Conservation (phyloP, 2,113 vertebrate genomes). For the Stictonetta naevosa region DNA sequence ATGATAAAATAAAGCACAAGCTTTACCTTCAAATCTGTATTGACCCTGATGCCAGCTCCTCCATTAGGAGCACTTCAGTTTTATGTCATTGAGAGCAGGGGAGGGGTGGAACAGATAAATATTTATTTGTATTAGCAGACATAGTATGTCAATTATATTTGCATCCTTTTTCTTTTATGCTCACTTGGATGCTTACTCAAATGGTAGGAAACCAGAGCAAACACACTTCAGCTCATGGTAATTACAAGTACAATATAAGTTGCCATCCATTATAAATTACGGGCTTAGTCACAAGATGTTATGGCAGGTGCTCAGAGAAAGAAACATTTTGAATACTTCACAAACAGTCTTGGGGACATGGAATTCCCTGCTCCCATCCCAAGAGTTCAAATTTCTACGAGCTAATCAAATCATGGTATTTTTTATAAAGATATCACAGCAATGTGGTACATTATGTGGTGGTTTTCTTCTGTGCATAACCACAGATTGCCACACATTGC, state of each 20-base stretch:
- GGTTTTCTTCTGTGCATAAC: neutral
- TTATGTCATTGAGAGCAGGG: neutral
- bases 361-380: neutral
- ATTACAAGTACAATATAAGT: neutral
- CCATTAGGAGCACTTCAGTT: neutral
- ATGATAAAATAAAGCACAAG: neutral
- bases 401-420: neutral
- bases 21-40: neutral
- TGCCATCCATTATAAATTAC: neutral
- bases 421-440: constrained; percentile 11
- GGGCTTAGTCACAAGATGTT: neutral
- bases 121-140: neutral
- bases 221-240: neutral
- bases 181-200: neutral
- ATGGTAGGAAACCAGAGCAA: neutral
- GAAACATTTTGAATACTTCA: neutral
- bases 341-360: neutral
- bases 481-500: constrained; percentile 11
- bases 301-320: neutral
- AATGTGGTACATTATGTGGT: neutral
- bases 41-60: neutral
- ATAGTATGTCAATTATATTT: neutral
- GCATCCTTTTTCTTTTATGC: neutral
- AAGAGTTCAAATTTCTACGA: neutral
- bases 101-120: neutral